Conservation (phyloP, 1,140 invertebrate genomes). For the Asobara japonica region DNA sequence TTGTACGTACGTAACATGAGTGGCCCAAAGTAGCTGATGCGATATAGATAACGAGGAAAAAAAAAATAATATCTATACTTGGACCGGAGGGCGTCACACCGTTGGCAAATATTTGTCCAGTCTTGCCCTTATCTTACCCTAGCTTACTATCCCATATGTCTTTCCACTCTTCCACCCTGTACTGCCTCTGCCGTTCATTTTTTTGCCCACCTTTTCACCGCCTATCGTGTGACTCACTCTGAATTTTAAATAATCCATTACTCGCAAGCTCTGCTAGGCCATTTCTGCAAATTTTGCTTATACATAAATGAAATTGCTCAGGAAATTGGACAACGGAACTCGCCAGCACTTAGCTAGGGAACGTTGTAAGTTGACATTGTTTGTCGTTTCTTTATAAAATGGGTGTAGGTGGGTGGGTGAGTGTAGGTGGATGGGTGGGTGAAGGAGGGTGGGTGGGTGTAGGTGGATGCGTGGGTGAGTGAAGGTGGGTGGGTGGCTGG, state of each 20-base stretch:
- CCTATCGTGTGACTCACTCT: not conserved
- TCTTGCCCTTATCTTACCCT: constrained; percentile 44
- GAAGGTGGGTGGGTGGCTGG: too few species aligned
- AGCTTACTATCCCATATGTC: constrained; percentile 45
- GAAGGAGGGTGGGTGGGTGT: too few species aligned
- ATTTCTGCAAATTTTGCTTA: too few species aligned
- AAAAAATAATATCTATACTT: not conserved
- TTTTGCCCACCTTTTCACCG: not conserved
- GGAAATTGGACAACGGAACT: too few species aligned
- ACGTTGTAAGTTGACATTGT: too few species aligned
- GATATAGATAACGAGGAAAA: not conserved
- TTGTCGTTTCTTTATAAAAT: too few species aligned
- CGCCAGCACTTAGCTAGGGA: too few species aligned
- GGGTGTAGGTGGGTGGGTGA: too few species aligned
- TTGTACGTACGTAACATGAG: not conserved
- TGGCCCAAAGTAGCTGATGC: not conserved
- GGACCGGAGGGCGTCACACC: constrained; percentile 45
- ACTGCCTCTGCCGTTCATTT: not conserved
- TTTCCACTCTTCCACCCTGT: not conserved
- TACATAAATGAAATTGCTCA: too few species aligned
- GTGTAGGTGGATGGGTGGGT: too few species aligned
- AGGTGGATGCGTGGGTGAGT: too few species aligned
- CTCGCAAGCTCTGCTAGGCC: not conserved
- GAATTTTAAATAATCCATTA: constrained; percentile 19
- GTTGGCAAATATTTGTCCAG: constrained; percentile 48